These are phyloP conservation scores for Myotis myotis DNA, from an alignment of 2,797 vertebrate genomes.

Conservation along the genomic window DNA sequence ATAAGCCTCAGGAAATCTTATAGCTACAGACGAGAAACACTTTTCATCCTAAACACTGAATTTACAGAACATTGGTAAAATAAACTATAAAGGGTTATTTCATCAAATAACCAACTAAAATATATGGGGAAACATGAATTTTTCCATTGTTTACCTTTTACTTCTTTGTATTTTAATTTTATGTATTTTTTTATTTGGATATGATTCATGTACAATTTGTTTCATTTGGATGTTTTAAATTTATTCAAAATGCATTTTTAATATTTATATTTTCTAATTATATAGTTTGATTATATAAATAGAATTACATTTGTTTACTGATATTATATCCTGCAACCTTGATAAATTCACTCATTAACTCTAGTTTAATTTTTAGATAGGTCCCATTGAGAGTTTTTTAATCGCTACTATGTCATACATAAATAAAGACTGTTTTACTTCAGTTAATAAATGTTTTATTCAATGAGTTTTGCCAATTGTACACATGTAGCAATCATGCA, in stretches of 20 bases:
- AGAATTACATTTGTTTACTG: background rate
- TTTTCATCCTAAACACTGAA: background rate
- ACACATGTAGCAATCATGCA: background rate
- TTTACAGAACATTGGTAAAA: background rate
- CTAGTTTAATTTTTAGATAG: background rate
- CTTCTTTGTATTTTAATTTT: background rate
- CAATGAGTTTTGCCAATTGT: background rate
- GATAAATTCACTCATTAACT: background rate
- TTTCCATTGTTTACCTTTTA: background rate
- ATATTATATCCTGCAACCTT: background rate
- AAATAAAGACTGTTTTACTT: background rate
- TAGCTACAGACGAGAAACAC: background rate
- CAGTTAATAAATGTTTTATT: background rate
- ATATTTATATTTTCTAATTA: background rate
- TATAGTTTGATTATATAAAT: background rate
- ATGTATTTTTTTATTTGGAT: background rate
- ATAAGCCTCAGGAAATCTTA: background rate
- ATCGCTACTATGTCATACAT: background rate
- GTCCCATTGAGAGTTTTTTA: background rate
- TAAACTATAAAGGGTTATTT: background rate
- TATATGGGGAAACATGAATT: background rate
- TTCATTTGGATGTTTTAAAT: background rate
- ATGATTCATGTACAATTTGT: background rate
- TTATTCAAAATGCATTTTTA: background rate
- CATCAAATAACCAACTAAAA: background rate